Percentiles rank a stretch among this genome's conserved stretches.
These are phyloP conservation scores for Sinotaia quadrata DNA, from an alignment of 2,888 invertebrate species.

Conservation along the genomic window DNA sequence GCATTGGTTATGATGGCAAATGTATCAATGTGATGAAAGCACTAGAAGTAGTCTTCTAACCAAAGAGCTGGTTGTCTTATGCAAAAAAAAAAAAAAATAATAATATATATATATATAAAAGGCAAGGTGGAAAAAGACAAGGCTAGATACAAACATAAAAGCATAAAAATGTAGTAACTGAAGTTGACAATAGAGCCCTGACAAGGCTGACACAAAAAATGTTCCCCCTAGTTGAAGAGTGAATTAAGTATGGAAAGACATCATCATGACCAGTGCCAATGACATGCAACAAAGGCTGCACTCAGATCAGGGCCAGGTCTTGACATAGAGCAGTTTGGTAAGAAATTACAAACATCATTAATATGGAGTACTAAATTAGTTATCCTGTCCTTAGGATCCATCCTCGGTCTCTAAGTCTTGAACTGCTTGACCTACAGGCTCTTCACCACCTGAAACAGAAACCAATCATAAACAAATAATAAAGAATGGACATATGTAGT, in stretches of 20 bases:
- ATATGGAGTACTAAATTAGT: slow-evolving; percentile 39
- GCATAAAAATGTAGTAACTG: no score
- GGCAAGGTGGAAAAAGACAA: no score
- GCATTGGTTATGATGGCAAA: slow-evolving; percentile 21
- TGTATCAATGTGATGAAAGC: no score
- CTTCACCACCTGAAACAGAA: slow-evolving; percentile 84
- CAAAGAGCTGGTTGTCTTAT: no score
- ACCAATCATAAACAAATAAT: not conserved
- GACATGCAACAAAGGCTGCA: slow-evolving; percentile 23
- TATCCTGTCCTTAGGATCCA: slow-evolving; percentile 60
- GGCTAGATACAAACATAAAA: no score
- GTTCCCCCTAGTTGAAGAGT: no score
- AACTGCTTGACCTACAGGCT: slow-evolving; percentile 81
- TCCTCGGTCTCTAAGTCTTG: slow-evolving; percentile 96
- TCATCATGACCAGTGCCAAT: slow-evolving; percentile 14
- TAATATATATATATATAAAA: no score
- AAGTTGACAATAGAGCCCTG: no score
- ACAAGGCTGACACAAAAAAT: no score
- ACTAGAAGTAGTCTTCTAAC: no score
- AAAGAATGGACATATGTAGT: not conserved
- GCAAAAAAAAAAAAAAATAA: no score
- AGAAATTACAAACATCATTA: slow-evolving; percentile 42
- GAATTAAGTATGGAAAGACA: no score
- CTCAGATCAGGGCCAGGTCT: slow-evolving; percentile 32
- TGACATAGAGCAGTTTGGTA: slow-evolving; percentile 45